These are phyloP conservation scores for Coboldia fuscipes DNA, from an alignment of 1,140 invertebrate genomes.

Conservation along the genomic window DNA sequence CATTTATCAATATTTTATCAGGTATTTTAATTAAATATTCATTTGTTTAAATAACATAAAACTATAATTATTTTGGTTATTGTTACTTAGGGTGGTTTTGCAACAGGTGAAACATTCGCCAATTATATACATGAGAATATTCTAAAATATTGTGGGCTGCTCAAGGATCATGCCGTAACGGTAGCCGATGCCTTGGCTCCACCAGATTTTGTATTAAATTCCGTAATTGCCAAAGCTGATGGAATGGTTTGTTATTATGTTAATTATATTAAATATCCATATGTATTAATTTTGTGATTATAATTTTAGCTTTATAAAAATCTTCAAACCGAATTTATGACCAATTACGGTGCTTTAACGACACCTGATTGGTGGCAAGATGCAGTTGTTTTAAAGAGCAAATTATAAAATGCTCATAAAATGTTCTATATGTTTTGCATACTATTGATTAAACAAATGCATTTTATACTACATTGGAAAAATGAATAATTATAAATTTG, in stretches of 20 bases:
- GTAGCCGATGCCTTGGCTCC: slow-evolving; percentile 71
- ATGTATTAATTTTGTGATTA: slow-evolving; percentile 5
- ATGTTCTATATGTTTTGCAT: no score
- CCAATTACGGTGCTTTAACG: slow-evolving; percentile 43
- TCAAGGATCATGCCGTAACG: slow-evolving; percentile 55
- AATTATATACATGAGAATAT: slow-evolving; percentile 35
- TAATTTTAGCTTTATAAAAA: slow-evolving; percentile 57
- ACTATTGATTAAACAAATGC: no score
- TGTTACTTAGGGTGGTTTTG: slow-evolving; percentile 31
- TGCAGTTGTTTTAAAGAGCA: slow-evolving; percentile 23
- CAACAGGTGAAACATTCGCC: slow-evolving; percentile 26
- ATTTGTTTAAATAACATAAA: not conserved
- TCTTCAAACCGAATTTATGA: slow-evolving; percentile 50
- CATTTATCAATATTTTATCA: slow-evolving; percentile 55
- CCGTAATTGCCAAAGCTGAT: slow-evolving; percentile 62
- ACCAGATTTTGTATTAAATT: slow-evolving; percentile 70
- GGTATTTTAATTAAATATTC: not conserved
- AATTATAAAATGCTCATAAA: no score
- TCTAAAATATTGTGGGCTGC: slow-evolving; percentile 37
- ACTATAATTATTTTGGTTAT: not conserved
- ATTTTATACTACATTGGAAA: no score
- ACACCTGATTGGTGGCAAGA: slow-evolving; percentile 61
- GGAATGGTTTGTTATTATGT: slow-evolving; percentile 35
- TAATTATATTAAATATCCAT: not conserved
- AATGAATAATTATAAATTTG: no score